Evolutionary conservation across 2,113 vertebrate genomes (phyloP), one percentile per base, ranked within the genome.

Genomic region (Nothoprocta perdicaria): DNA sequence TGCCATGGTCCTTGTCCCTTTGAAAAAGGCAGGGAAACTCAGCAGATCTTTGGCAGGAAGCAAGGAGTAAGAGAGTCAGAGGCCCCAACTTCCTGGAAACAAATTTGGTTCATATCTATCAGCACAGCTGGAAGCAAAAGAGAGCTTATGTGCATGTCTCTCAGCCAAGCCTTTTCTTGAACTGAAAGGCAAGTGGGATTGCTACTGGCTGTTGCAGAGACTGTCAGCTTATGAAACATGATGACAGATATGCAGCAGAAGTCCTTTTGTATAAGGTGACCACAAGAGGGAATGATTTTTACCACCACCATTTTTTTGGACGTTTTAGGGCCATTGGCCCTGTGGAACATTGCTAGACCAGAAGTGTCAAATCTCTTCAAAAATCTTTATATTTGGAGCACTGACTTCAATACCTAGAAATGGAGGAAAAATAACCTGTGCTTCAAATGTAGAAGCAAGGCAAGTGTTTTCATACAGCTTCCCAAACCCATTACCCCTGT

Each of bases 81-180:
- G 17, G 53, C 23, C 67, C 13, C 33, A 4, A 69, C 58, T 93
- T 86, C 26, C 46, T 90, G 69, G 55, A 80, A 77, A 69, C 58
- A 27, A n/a, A 63, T 22, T 23, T 71, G 46, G 27, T 74, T 91
- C 88, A 55, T 85, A 33, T 80, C 65, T 26, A 33, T 69, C 77
- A 86, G 46, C 12, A 60, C 91, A 86, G 69, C 86, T 93, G 77
- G 77, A 93, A 52, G 52, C 61, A 88, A 55, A 83, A 93, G 67
- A 61, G 45, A 66, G 73, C 52, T 26, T 55, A 19, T 66, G 17
- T 33, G 53, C 26, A 2, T 50, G 29, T 80, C 35, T 83, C 79
- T 77, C 50, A 93, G 73, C 41, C 73, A 88, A 38, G n/a, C 27
- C 46, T 67, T 80, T 79, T 82, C 68, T 41, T 3, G 65, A 76